Evolutionary conservation across 2,888 invertebrate genomes (phyloP).

Genomic region (Drosophila tripunctata): DNA sequence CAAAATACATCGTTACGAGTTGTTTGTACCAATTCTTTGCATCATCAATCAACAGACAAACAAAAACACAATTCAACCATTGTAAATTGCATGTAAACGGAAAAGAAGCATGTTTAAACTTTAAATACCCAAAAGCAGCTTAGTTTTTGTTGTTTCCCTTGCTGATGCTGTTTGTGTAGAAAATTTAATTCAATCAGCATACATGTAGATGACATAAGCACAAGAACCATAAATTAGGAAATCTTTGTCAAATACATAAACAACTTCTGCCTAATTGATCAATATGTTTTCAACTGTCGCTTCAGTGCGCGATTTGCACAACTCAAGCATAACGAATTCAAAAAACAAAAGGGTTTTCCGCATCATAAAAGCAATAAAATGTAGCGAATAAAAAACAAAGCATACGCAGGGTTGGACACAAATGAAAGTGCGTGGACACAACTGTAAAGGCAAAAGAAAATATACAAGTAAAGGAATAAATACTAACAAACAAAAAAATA

Average conservation of each 20-base stretch:
- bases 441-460: no score
- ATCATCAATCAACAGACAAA: constrained; percentile 66
- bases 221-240: constrained; percentile 27
- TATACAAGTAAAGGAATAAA: no score
- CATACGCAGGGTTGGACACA: no score
- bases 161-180: not conserved
- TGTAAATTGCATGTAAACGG: not conserved
- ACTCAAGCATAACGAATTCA: constrained; percentile 47
- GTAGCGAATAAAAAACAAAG: constrained; percentile 18
- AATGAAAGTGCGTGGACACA: no score
- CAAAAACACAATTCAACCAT: not conserved
- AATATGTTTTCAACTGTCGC: constrained; percentile 54
- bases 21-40: constrained; percentile 49
- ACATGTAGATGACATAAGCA: no score
- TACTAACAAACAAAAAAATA: no score
- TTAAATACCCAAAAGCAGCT: not conserved
- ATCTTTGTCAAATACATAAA: constrained; percentile 46
- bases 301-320: constrained; percentile 62
- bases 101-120: not conserved
- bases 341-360: constrained; percentile 69
- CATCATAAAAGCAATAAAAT: constrained; percentile 60
- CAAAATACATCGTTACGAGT: constrained; percentile 17
- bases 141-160: no score
- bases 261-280: constrained; percentile 74
- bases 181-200: no score